These are phyloP conservation scores for Pecten maximus DNA, from an alignment of 2,888 invertebrate genomes.

Conservation along the genomic window DNA sequence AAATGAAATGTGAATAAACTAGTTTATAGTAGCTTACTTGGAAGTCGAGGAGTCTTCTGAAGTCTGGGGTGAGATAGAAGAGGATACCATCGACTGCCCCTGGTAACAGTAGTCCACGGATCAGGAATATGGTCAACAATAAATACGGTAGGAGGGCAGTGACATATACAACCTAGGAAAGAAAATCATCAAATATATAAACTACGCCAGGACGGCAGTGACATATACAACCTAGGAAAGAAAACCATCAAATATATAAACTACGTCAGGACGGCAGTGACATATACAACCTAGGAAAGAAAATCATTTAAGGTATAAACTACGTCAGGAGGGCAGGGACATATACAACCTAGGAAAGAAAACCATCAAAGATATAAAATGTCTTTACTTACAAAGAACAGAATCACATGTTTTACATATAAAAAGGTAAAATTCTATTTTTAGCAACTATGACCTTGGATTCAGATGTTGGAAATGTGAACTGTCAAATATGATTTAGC, in stretches of 20 bases:
- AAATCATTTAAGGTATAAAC: slow-evolving; percentile 55
- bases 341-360: slow-evolving; percentile 66
- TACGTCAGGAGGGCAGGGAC: slow-evolving; percentile 71
- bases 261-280: slow-evolving; percentile 71
- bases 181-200: slow-evolving; percentile 50
- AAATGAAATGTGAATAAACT: too few relatives aligned
- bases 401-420: too few relatives aligned
- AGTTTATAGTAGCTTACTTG: slow-evolving; percentile 57
- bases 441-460: too few relatives aligned
- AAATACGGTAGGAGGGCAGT: slow-evolving; percentile 73
- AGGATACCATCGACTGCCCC: slow-evolving; percentile 71
- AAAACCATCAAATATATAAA: slow-evolving; percentile 53
- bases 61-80: slow-evolving; percentile 72
- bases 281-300: slow-evolving; percentile 66
- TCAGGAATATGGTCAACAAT: slow-evolving; percentile 70
- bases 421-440: too few relatives aligned
- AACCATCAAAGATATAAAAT: too few relatives aligned
- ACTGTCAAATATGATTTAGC: too few relatives aligned
- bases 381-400: too few relatives aligned
- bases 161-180: slow-evolving; percentile 68
- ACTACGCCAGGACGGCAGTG: slow-evolving; percentile 70
- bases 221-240: slow-evolving; percentile 68
- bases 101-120: slow-evolving; percentile 70
- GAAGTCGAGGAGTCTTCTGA: slow-evolving; percentile 59
- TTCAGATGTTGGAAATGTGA: too few relatives aligned